Base-by-base conservation (phyloP, 2,888 invertebrate species). In the Arenicola marina region DNA sequence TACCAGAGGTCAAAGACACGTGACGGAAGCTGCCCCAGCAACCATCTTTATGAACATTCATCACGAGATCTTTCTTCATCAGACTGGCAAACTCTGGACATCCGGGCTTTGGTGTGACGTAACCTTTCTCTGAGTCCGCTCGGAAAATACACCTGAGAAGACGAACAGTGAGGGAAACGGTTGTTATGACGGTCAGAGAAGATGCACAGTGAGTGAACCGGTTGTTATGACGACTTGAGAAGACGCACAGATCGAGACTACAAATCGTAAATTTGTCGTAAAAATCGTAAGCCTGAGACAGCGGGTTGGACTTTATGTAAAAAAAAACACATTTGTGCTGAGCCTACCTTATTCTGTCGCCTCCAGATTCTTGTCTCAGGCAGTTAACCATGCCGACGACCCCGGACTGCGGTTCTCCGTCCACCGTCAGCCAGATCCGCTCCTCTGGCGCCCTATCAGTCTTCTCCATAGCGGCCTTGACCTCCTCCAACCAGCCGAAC, bases 371-470 rank as follows among this genome's bases (percentile, higher is more conserved):
- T 74, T 89, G 89, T 76, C 91, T 90, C 71, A 98, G 87, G 83
- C 98, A 99, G 79, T 93, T 91, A 76, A 91, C 89, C 80, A 98
- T 87, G 51, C 98, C 98, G 61, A 95, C 86, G 68, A 92, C 87
- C 18, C 98, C 97, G 11, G 53, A 63, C 28, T 34, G 45, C 26
- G 43, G 11, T 15, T 43, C 34, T 29, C n/a, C 29, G 2, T 38
- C 56, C 62, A 90, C 87, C 59, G 91, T 88, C 43, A 92, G 73
- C 86, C 86, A 86, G 44, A 87, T 74, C 61, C 82, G 77, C 61
- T 78, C 87, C 86, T 88, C 88, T 66, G 88, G 88, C 7, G 28
- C 24, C 26, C 31, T 21, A 4, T 31, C 21, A 24, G 28, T 73
- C 55, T 83, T 83, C 61, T 82, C 78, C 80, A 97, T 78, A 2